Evolutionary conservation across 2,888 invertebrate species (phyloP), one percentile per base, ranked within the genome.

Genomic region (Caenorhabditis sp.): DNA sequence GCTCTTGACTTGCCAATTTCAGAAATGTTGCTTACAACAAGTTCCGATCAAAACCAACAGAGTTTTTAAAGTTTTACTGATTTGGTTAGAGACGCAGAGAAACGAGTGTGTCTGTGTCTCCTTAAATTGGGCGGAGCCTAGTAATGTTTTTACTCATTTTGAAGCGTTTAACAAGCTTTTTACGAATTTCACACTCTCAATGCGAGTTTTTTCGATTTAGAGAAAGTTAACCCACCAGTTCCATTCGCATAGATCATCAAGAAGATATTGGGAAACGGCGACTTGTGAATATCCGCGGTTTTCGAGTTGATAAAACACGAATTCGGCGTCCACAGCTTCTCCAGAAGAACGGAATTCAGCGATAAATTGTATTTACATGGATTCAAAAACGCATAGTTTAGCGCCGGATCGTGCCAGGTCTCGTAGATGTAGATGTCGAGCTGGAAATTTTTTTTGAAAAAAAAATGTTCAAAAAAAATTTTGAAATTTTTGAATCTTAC

Each of bases 11-110:
- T 6, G 47, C 47, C 19, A 47, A 47, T 8, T 47, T 7, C 2
- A n/a, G 19, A 47, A 58, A 44, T 14, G 49, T 6, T 22, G 7
- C 6, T 59, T 31, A 22, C 16, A 95, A 95, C 0, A 96, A 95
- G 38, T 38, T 38, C 12, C 2, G 10, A 38, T 12, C 38, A 38
- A 2, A 10, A 10, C 12, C 12, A 10, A 6, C 6, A 5, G 12
- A 38, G 38, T 38, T 38, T 10, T 12, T 2, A 12, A 10, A 38
- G 10, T 38, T 38, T 38, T 38, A 38, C 10, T 38, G 38, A n/a
- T 8, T 4, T 8, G 31, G 31, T 12, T 2, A 38, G 38, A 38
- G 38, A 38, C 31, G 38, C 38, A 38, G 38, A 38, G 38, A 38
- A 38, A 12, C 6, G 38, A 38, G 38, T 10, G 38, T 38, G 10